Base-by-base conservation (phyloP, 1,140 invertebrate species). In the Radopholus similis region DNA sequence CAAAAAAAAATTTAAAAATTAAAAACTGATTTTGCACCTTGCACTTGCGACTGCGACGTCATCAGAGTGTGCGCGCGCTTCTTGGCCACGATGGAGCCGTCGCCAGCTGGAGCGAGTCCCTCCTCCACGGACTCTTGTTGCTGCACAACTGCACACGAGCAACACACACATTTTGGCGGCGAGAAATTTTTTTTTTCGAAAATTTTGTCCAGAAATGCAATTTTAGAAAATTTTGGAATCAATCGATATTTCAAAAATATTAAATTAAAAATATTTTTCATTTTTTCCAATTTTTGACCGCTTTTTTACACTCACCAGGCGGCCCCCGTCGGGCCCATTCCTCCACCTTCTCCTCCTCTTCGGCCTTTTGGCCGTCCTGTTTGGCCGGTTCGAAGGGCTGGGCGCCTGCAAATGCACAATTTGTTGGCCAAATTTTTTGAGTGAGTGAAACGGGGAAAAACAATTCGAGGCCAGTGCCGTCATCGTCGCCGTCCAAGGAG, bases 281-380 rank as follows among this genome's bases (percentile, higher is more conserved):
- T 47, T 47, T 47, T 47, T 47, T 47, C 4, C 42, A 47, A 47
- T 4, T 47, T 47, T 37, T 44, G 35, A 26, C 26, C 18, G 21
- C 15, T 60, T 60, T 47, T 47, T 21, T 42, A 62, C 23, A 59
- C 23, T 62, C 32, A 62, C 59, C 59, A 21, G 35, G 34, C 4
- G 42, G 40, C 49, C 49, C 59, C 32, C 59, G 28, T 23, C 38
- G 42, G 35, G 59, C 59, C 59, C 59, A 62, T 49, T 62, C 59
- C 34, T 51, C 59, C 8, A 26, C 18, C 49, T 62, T 28, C 40
- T 59, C 56, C 49, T 62, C 49, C 13, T 21, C 18, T 9, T 62
- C 59, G 9, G 26, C 59, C 21, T 42, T 15, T 18, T n/a, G 21
- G 4, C 30, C 40, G 28, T 21, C 40, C 32, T 35, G 23, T 62